Percentiles rank a stretch among this genome's conserved stretches.
These are phyloP conservation scores for Protobothrops flavoviridis DNA, from an alignment of 2,113 vertebrate species.

Conservation along the genomic window DNA sequence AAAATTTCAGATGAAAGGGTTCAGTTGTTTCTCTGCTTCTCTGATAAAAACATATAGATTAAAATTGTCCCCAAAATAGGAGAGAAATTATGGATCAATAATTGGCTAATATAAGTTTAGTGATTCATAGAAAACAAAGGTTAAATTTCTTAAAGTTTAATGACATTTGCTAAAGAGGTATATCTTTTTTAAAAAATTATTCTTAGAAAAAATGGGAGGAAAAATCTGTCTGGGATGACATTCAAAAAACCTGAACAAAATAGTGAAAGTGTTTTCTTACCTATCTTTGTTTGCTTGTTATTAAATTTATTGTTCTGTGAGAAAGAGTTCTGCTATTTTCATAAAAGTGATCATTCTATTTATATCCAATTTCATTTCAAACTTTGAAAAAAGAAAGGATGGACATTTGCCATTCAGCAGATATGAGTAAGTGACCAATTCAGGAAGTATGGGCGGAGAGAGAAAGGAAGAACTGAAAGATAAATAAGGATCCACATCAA, in stretches of 20 bases:
- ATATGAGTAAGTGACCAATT: not conserved
- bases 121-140: not conserved
- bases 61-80: conserved; percentile 40
- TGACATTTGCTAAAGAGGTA: not conserved
- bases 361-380: conserved; percentile 5
- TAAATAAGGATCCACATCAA: not conserved
- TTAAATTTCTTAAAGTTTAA: not conserved
- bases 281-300: not conserved
- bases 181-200: conserved; percentile 52
- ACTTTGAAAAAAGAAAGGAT: not conserved
- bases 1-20: conserved; percentile 58
- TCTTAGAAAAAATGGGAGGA: conserved; percentile 56
- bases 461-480: not conserved
- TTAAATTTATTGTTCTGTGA: not conserved
- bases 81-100: conserved; percentile 55
- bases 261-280: conserved; percentile 37
- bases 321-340: conserved; percentile 21
- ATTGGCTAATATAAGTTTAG: conserved; percentile 41
- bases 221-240: conserved; percentile 60
- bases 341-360: conserved; percentile 28
- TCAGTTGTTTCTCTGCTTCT: conserved; percentile 42
- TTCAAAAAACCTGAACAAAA: conserved; percentile 32
- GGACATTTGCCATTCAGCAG: not conserved
- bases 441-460: not conserved
- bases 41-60: conserved; percentile 50